phyloP scores from a whole-genome alignment of 2,888 invertebrate genomes.

The Scotopteryx bipunctaria region DNA sequence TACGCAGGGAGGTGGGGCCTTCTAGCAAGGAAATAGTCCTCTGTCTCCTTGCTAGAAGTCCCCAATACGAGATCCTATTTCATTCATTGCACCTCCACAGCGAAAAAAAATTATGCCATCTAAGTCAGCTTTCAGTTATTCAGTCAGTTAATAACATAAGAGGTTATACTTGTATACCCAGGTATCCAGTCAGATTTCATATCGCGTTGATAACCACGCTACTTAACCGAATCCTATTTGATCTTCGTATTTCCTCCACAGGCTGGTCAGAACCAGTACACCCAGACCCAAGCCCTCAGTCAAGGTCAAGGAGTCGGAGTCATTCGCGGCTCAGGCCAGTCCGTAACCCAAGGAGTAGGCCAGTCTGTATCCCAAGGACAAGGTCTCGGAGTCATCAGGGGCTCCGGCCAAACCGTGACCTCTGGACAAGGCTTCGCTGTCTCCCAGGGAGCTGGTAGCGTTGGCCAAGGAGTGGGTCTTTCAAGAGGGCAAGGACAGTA shows the following conservation, averaged over 20 bases:
- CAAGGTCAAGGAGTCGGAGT: slow-evolving; percentile 36
- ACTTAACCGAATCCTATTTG: neutral
- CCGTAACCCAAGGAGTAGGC: slow-evolving; percentile 31
- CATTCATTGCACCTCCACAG: no score
- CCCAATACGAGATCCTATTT: no score
- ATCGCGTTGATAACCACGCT: no score
- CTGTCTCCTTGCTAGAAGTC: no score
- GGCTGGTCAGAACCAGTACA: slow-evolving; percentile 37
- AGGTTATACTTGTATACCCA: no score
- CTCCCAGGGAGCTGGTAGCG: slow-evolving; percentile 35
- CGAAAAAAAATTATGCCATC: no score
- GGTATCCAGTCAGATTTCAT: no score
- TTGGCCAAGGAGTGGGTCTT: no score
- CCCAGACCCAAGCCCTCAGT: slow-evolving; percentile 39
- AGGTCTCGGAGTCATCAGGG: slow-evolving; percentile 29
- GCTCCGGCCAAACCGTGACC: slow-evolving; percentile 32
- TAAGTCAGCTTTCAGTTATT: no score
- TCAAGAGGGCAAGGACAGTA: slow-evolving; percentile 25
- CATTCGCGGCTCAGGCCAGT: slow-evolving; percentile 33
- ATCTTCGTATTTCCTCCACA: slow-evolving; percentile 1
- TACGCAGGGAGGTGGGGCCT: no score
- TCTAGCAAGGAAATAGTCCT: no score
- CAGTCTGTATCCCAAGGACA: slow-evolving; percentile 34
- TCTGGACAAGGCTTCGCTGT: slow-evolving; percentile 35
- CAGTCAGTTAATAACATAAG: no score